Base-by-base conservation (phyloP, 2,888 invertebrate species). In the Ganaspis brasiliensis region DNA sequence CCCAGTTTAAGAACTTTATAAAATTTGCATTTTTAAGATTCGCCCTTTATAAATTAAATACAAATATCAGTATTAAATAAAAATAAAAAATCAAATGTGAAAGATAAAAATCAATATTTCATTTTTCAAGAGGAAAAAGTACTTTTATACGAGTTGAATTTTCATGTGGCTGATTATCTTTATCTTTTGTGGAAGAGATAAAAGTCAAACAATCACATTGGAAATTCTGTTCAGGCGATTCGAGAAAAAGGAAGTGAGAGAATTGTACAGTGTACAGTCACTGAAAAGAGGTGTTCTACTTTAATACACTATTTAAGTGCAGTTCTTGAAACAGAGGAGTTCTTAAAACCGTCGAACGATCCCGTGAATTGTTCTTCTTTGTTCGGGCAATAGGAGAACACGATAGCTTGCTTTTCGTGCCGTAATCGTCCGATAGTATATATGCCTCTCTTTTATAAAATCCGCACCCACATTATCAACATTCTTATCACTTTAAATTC, bases 311-410 rank as follows among this genome's bases (percentile, higher is more conserved):
- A 82, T 84, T 85, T 81, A 83, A 86, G 84, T 84, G 84, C 80
- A 84, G 80, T 84, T 83, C 82, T 83, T 79, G 78, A 81, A 81
- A 79, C 79, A 80, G 73, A 73, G 79, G 78, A 84, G 80, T 85
- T 85, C 79, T 86, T 85, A 83, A 86, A 86, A 84, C 80, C 84
- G 75, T 81, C 79, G 82, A 86, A 86, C 82, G 82, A 80, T 81
- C 82, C 74, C 71, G 78, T 77, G 82, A 85, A 85, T 84, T 81
- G 85, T 86, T 85, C 85, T 83, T 81, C 84, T 84, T 84, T 84
- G 84, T 86, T 84, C 79, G 76, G 79, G 80, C 78, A 81, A 82
- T 72, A 78, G 71, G 72, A 74, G 79, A 80, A 79, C 79, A 76
- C 74, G 82, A 79, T 79, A 76, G 74, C 59, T 40, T 77, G 73